Evolutionary conservation across 2,797 vertebrate species (phyloP).

Genomic region (Anguilla obscura): DNA sequence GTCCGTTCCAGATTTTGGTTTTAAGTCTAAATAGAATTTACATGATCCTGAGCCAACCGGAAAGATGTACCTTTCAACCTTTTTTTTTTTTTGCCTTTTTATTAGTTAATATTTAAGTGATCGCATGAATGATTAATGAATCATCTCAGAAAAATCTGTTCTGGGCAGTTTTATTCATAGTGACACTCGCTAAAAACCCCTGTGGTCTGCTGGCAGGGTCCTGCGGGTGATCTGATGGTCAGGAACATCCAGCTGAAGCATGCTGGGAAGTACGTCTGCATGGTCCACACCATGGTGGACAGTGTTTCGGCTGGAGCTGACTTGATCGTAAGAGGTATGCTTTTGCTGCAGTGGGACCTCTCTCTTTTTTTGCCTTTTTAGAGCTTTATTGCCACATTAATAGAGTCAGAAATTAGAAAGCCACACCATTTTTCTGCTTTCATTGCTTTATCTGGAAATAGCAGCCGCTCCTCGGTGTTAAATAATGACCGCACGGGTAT

Average conservation of each 20-base stretch:
- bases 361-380: background rate
- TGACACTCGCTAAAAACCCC: background rate
- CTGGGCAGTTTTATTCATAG: background rate
- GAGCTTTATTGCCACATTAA: conserved; percentile 14
- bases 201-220: conserved; percentile 68
- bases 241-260: conserved; percentile 86
- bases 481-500: conserved; percentile 49
- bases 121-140: background rate
- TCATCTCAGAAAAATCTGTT: background rate
- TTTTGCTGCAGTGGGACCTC: background rate
- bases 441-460: conserved; percentile 29
- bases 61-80: background rate
- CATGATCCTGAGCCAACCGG: background rate
- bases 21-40: conserved; percentile 5
- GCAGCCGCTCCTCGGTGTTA: conserved; percentile 28
- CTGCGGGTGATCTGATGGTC: conserved; percentile 87
- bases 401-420: conserved; percentile 17
- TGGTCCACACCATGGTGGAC: conserved; percentile 80
- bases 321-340: conserved; percentile 83
- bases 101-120: background rate
- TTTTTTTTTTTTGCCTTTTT: background rate
- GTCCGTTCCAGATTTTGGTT: background rate
- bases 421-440: conserved; percentile 22
- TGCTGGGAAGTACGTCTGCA: conserved; percentile 84
- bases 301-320: conserved; percentile 78